Evolutionary conservation across 35 echinoderm and acorn worm species (phyloP).

Genomic region (Amphiura filiformis): DNA sequence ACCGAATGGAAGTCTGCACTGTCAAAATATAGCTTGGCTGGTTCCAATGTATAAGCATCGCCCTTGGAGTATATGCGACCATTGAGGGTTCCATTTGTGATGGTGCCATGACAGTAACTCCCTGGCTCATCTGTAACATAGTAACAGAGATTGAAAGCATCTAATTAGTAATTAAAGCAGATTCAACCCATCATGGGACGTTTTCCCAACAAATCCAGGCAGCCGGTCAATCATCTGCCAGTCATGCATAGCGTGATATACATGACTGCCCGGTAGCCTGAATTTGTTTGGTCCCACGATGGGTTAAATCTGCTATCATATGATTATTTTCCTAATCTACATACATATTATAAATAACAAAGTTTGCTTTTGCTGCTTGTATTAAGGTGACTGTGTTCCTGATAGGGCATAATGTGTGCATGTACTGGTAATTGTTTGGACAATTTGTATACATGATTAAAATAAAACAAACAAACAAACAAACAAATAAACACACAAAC

Average conservation of each 20-base stretch:
- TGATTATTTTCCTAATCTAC: background rate
- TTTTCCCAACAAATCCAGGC: too few species aligned
- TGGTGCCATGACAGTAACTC: slow-evolving; percentile 78
- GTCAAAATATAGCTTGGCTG: slow-evolving; percentile 43
- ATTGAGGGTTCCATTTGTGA: slow-evolving; percentile 67
- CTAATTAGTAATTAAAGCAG: background rate
- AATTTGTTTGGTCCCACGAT: background rate
- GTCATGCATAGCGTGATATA: too few species aligned
- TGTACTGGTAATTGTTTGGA: too few species aligned
- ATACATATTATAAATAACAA: background rate
- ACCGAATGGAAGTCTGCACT: slow-evolving; percentile 79
- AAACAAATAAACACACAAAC: too few species aligned
- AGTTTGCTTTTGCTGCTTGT: background rate
- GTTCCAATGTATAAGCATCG: slow-evolving; percentile 64
- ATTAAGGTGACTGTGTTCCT: too few species aligned
- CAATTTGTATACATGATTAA: too few species aligned
- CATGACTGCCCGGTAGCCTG: too few species aligned
- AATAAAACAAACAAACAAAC: too few species aligned
- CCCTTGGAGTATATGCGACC: slow-evolving; percentile 59
- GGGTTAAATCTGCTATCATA: background rate
- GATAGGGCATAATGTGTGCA: too few species aligned
- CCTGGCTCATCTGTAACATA: slow-evolving; percentile 49
- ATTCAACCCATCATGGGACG: too few species aligned
- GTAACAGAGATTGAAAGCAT: background rate
- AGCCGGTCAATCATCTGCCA: too few species aligned